Evolutionary conservation across 2,888 invertebrate species (phyloP).

Genomic region (Campopleginae sp.): DNA sequence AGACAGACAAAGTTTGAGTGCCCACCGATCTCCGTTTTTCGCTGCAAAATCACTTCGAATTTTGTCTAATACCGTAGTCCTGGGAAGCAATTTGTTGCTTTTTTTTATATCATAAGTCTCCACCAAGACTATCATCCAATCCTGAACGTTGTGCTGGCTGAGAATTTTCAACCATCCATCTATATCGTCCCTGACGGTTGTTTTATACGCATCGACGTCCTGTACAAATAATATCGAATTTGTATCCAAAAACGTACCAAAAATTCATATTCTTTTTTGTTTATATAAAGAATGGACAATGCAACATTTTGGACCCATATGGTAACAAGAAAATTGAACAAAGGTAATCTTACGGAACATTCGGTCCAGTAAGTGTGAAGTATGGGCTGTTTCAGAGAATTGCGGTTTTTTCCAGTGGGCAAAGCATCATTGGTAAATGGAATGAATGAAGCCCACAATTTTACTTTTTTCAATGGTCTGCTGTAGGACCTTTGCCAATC

Average conservation of each 20-base stretch:
- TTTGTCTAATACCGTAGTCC: constrained; percentile 97
- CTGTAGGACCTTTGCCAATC: constrained; percentile 97
- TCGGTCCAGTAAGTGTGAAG: constrained; percentile 98
- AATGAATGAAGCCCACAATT: constrained; percentile 92
- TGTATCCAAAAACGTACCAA: neutral
- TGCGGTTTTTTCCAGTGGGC: constrained; percentile 90
- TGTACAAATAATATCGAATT: constrained; percentile 80
- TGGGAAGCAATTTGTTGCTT: constrained; percentile 94
- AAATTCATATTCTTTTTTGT: neutral
- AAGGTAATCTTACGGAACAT: constrained; percentile 89
- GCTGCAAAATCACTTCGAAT: constrained; percentile 96
- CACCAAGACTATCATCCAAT: constrained; percentile 97
- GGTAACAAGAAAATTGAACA: neutral
- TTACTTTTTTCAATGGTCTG: constrained; percentile 93
- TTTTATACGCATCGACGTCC: constrained; percentile 97
- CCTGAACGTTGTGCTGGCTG: constrained; percentile 90
- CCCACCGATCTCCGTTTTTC: constrained; percentile 91
- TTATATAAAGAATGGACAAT: no score
- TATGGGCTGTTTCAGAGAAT: constrained; percentile 94
- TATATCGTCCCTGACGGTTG: constrained; percentile 94
- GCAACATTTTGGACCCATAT: no score
- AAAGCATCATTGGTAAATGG: constrained; percentile 91
- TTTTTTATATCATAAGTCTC: constrained; percentile 96
- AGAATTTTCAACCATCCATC: constrained; percentile 94
- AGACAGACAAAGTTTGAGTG: neutral